Base-by-base conservation (phyloP, 2,113 vertebrate genomes). In the Syngnathus typhle region DNA sequence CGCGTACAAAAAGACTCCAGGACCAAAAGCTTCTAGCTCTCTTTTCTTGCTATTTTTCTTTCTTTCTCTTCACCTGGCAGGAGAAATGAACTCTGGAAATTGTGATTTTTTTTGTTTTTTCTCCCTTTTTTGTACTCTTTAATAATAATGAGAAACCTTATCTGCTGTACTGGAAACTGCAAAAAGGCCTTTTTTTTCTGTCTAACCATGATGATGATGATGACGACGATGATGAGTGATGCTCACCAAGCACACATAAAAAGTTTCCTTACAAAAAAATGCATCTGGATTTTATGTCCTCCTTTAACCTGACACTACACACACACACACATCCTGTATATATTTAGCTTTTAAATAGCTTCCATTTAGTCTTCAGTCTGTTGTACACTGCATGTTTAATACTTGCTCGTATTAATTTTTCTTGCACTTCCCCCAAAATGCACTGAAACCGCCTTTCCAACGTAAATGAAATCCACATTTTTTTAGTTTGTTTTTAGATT, bases 81-180 rank as follows among this genome's bases (percentile, higher is more conserved):
- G 76, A 89, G 79, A 82, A 76, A 79, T 76, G 70, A 85, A 84
- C 81, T 88, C 87, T 84, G 82, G 84, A 87, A 62, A 69, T 85
- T 85, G 77, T 85, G 82, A 84, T 87, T 88, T 85, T 72, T 55
- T 74, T 61, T 70, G n/a, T n/a, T 59, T 69, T 71, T 7, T 0
- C 19, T n/a, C 7, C 54, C 64, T 85, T 80, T 91, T 91, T 89
- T 92, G 85, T 90, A 91, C 90, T 90, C 89, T 90, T 90, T 89
- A 90, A 88, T 91, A 92, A 88, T 91, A 92, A 32, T 32, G 27
- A 91, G 87, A 83, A 87, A 90, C 87, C 88, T 90, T 89, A 88
- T 89, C 89, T 90, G 91, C 91, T 91, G 90, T 91, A 90, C 89
- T 92, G 91, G 89, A 89, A 90, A 90, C 85, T 88, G 81, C 87